Base-by-base conservation (phyloP, 2,888 invertebrate species). In the Penaeus monodon region DNA sequence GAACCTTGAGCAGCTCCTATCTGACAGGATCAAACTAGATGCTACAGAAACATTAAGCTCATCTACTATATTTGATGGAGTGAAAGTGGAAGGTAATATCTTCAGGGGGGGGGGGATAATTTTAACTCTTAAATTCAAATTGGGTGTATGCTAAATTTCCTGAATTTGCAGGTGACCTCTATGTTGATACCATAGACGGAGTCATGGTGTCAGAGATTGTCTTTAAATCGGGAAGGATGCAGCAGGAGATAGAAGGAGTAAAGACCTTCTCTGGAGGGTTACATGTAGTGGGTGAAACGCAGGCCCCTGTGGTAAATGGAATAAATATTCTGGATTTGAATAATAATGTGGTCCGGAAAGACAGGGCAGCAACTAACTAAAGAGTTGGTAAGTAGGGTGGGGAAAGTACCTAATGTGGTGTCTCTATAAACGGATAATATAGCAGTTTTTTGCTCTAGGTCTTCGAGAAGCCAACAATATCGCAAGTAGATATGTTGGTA, bases 241-340 rank as follows among this genome's bases (percentile, higher is more conserved):
- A 38, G 20, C 82, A 82, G 12, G 82, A 64, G 20, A 74, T 82
- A 12, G 33, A 33, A 10, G 82, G 74, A 1, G 24, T 29, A n/a
- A 82, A 82, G n/a, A n/a, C 64, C 14, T 24, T 82, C 24, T 3
- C 63, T 4, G 82, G 82, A n/a, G 74, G 74, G 20, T 65, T 82
- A 22, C 81, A 38, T 24, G 82, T 82, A 12, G 14, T 22, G 17
- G 82, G 82, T 8, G 74, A n/a, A 22, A 22, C 74, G 12, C 65
- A 74, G 20, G 63, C 64, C 4, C 33, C 38, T 4, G 44, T 63
- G 7, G 8, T 82, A 29, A 82, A 82, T 74, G 65, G 74, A 12
- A 8, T 82, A 22, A 73, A 82, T 38, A 74, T 82, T 22, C 27
- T 64, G 6, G 20, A 38, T 14, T 64, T 82, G 14, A 82, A 82